Base-by-base conservation (phyloP, 2,888 invertebrate species). In the Bombylius discolor region DNA sequence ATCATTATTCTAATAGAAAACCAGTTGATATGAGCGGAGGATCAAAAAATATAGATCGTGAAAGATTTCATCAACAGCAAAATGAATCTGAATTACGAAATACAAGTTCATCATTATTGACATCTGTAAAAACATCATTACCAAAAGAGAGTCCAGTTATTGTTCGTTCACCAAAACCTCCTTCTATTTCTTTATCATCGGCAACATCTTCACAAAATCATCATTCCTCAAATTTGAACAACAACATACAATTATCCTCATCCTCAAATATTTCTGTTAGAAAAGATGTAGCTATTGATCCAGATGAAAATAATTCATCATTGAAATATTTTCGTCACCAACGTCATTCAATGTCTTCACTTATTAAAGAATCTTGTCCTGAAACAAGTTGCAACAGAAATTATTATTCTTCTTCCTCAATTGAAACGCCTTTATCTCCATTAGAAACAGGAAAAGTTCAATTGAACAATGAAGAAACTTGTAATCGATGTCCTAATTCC, bases 241-340 rank as follows among this genome's bases (percentile, higher is more conserved):
- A 23, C 23, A 23, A 23, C 23, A 23, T 3, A 23, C 23, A 23
- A 23, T 23, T 3, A 23, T 23, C 39, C 1, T 42, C 39, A 42
- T 11, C 8, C 39, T 4, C 39, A 1, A 42, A 7, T 36, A 59
- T 59, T 23, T 67, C 70, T 4, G 67, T 73, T 0, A 74, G 73
- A 59, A 73, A 73, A 57, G 73, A 73, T 56, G 70, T 74, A 50
- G 73, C 73, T 49, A 74, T 74, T 49, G 73, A 73, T 67, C 73
- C 73, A 1, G 70, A 70, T 23, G 54, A 49, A 11, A 44, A 45
- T 23, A 34, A 49, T 23, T 32, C 49, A 14, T 54, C 54, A 14
- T 33, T 45, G 3, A 46, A 45, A 23, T 54, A 49, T 42, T 53
- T 32, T 46, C 49, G 54, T 5, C 48, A 13, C 4, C n/a, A 46